Base-by-base conservation (phyloP, 2,797 vertebrate genomes). In the Malacoctenus gilli region DNA sequence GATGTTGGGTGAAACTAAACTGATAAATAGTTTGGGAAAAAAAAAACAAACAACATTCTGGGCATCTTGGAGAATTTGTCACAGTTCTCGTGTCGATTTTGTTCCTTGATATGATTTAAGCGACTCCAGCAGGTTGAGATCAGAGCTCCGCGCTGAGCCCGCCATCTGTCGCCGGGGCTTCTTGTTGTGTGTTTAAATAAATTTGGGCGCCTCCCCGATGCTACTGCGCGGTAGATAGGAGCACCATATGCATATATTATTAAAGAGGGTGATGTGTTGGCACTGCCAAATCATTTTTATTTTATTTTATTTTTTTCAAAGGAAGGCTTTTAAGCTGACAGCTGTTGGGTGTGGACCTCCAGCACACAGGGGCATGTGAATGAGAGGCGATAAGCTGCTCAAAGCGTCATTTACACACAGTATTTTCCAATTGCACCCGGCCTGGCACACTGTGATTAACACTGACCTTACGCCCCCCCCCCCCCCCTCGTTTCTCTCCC, bases 381-480 rank as follows among this genome's bases (percentile, higher is more conserved):
- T 28, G 1, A 6, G 9, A 1, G 9, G 25, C 25, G n/a, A 28
- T 28, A 28, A n/a, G n/a, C n/a, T n/a, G 25, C 25, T 16, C 4
- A 14, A 40, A 40, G 41, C 6, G 15, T 21, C 25, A 34, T 34
- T 34, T 30, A 19, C 20, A n/a, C n/a, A n/a, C n/a, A n/a, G n/a
- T n/a, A n/a, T 36, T 52, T 12, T 50, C 8, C 18, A 36, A 10
- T 21, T 38, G 36, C 7, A 30, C 21, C 60, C 14, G 15, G 16
- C 16, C 31, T 58, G 59, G 61, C 36, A 28, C 28, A 37, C 37
- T 41, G 19, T 46, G 25, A 74, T 74, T 70, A 55, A 71, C 54
- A 62, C 11, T 41, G 34, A 67, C 16, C 20, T 47, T 47, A 2
- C n/a, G n/a, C n/a, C n/a, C n/a, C n/a, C n/a, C n/a, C n/a, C n/a